Percentiles rank a stretch among this genome's conserved stretches.
Conservation (phyloP, 2,113 vertebrate genomes). For the Crotalus viridis region DNA sequence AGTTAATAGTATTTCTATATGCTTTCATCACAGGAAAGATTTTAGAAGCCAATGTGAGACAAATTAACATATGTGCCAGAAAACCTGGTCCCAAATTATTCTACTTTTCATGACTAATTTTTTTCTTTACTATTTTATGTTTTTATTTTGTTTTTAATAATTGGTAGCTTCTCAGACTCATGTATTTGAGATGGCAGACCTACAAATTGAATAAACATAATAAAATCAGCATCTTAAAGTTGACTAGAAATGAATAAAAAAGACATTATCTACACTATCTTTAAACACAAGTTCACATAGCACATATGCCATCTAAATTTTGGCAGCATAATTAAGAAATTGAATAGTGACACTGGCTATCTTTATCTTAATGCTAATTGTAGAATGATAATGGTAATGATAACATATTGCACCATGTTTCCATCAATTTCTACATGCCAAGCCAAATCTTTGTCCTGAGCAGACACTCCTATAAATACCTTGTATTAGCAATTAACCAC, state of each 20-base stretch:
- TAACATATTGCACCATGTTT: background rate
- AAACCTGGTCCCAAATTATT: background rate
- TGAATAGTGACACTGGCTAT: background rate
- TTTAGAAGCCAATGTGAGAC: background rate
- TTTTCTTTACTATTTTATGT: background rate
- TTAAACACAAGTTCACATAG: background rate
- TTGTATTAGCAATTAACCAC: background rate
- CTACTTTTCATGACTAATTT: background rate
- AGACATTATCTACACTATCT: background rate
- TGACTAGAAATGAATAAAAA: background rate
- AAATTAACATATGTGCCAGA: background rate
- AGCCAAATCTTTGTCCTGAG: background rate
- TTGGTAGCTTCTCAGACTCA: background rate
- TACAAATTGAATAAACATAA: background rate
- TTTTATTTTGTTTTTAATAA: background rate
- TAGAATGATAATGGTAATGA: background rate
- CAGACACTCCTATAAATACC: background rate
- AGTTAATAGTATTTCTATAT: no score
- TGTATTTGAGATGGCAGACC: background rate
- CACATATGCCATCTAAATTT: background rate
- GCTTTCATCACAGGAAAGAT: no score
- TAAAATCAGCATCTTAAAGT: background rate
- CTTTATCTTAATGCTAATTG: background rate
- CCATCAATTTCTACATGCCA: background rate
- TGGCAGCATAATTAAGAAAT: background rate